Evolutionary conservation across 2,797 vertebrate genomes (phyloP).

Genomic region (Lepus townsendii): DNA sequence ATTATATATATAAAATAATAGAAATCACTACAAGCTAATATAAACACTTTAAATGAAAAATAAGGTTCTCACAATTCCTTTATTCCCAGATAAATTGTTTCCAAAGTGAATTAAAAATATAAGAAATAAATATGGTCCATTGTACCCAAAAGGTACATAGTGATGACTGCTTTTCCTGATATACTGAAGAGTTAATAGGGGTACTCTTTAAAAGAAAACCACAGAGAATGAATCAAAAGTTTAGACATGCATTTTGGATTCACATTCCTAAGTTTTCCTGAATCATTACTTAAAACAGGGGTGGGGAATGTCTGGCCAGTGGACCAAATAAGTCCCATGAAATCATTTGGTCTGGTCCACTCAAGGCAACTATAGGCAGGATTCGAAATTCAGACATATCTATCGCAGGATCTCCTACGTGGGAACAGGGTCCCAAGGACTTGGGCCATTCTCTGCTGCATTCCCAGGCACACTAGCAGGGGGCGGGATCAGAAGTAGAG

Average conservation of each 20-base stretch:
- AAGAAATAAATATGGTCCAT: slow-evolving; percentile 9
- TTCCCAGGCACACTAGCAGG: no score
- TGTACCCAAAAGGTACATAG: not conserved
- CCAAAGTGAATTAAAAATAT: slow-evolving; percentile 11
- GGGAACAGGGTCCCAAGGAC: no score
- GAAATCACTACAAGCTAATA: not conserved
- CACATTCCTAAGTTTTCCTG: slow-evolving; percentile 41
- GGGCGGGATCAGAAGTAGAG: no score
- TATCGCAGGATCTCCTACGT: no score
- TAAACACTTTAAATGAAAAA: slow-evolving; percentile 53
- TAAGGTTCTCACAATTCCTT: not conserved
- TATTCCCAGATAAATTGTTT: slow-evolving; percentile 31
- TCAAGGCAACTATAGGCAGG: no score
- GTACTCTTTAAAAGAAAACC: slow-evolving; percentile 52
- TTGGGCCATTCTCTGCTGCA: no score
- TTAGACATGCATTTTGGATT: slow-evolving; percentile 59
- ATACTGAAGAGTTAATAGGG: not conserved
- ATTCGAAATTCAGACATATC: no score
- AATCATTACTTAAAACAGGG: slow-evolving; percentile 49
- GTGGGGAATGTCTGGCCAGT: no score
- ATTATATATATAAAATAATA: slow-evolving; percentile 13
- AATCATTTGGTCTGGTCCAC: no score
- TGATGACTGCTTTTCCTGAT: slow-evolving; percentile 24
- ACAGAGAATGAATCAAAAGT: slow-evolving; percentile 49
- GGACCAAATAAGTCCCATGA: no score